phyloP scores from a whole-genome alignment of 2,797 vertebrate species.

The Lagocephalus sceleratus region DNA sequence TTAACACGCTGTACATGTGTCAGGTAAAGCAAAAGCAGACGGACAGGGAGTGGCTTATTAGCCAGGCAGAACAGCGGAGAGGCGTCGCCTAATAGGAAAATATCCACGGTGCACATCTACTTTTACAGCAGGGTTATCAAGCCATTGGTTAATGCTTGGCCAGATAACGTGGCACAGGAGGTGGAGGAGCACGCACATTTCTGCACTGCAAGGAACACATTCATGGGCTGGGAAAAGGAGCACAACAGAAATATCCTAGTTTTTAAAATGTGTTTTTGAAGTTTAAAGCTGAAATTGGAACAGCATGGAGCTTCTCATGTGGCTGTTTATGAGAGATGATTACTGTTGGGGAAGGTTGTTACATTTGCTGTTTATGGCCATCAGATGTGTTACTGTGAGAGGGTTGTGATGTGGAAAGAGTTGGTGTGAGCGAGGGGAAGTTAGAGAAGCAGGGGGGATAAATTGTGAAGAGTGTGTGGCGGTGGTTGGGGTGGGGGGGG shows the following conservation, averaged over 20 bases:
- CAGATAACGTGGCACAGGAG: slow-evolving; percentile 55
- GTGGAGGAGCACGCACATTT: slow-evolving; percentile 12
- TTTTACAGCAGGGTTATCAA: slow-evolving; percentile 74
- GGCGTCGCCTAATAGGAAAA: slow-evolving; percentile 49
- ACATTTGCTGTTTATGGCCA: slow-evolving; percentile 54
- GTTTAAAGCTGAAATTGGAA: slow-evolving; percentile 34
- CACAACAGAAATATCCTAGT: not conserved
- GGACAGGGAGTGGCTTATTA: slow-evolving; percentile 46
- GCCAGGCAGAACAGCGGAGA: slow-evolving; percentile 20
- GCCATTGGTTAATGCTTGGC: slow-evolving; percentile 69
- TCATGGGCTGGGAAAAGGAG: not conserved
- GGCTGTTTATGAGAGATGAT: slow-evolving; percentile 59
- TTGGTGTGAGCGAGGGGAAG: slow-evolving; percentile 28
- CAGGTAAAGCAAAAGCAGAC: slow-evolving; percentile 39
- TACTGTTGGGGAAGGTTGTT: slow-evolving; percentile 40
- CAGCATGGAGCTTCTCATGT: slow-evolving; percentile 33
- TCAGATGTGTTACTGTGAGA: slow-evolving; percentile 51
- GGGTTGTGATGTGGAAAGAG: slow-evolving; percentile 34
- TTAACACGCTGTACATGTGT: slow-evolving; percentile 17
- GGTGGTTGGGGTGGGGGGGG: slow-evolving; percentile 9
- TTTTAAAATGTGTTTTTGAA: slow-evolving; percentile 11
- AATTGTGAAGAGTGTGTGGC: slow-evolving; percentile 10
- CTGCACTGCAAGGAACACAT: slow-evolving; percentile 4
- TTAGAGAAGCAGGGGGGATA: not conserved
- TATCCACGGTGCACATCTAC: slow-evolving; percentile 36